Evolutionary conservation across 1,140 invertebrate species (phyloP), one percentile per base, ranked within the genome.

Genomic region (Laupala kohalensis): DNA sequence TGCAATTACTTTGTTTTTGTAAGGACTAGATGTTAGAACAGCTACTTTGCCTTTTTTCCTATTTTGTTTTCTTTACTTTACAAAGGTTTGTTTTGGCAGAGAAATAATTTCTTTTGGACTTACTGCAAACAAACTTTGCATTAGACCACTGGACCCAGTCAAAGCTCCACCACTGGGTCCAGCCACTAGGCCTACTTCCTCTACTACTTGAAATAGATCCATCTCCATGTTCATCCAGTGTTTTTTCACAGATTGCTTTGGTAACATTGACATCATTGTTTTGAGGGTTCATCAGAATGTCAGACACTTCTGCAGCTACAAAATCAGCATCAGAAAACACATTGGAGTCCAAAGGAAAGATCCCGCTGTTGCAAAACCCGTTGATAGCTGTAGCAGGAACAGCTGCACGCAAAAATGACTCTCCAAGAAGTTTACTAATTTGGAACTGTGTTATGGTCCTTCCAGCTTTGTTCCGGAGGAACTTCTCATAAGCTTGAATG

Each of bases 321-420:
- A 69, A 72, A 72, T 72, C 64, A 5, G 23, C 9, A n/a, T 78
- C 75, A 62, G 70, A 26, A 73, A 78, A 78, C 13, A 78, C 74
- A 64, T 79, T 28, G 26, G 70, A 62, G 72, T 79, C 73, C 9
- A 78, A 63, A 25, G 79, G 77, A 23, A 62, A 73, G 28, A 80
- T 77, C 15, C 76, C 78, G 73, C 74, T 69, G n/a, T 69, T 72
- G 71, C 74, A 71, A 74, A 79, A 78, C 15, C 74, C 72, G 71
- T 71, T 75, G 13, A 73, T 69, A n/a, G 71, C 76, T 76, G 76
- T 79, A 24, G 74, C 70, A 9, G 78, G 71, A 19, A 74, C 76
- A 30, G 78, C 79, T 28, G 75, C 76, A 69, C 73, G 73, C 25
- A 74, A 67, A 76, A 77, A 81, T 27, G 78, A 76, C 75, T 76